Evolutionary conservation across 2,113 vertebrate genomes (phyloP).

Genomic region (Fregata magnificens): DNA sequence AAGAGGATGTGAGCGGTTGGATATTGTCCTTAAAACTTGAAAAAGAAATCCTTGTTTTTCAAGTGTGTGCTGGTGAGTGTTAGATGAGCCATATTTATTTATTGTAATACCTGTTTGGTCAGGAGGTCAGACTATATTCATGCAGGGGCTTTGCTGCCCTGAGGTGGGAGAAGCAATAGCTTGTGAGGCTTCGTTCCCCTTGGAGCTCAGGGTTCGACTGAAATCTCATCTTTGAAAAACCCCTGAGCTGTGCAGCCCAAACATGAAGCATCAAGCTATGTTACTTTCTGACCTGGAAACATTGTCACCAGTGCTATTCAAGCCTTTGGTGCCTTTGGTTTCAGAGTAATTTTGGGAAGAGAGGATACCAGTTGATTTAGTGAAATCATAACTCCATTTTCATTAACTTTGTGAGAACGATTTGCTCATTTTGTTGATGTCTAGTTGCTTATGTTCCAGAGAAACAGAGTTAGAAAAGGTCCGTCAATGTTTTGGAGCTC

Average conservation of each 20-base stretch:
- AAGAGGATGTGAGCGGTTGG: rapidly evolving
- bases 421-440: neutral
- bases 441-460: neutral
- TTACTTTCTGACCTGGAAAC: neutral
- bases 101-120: neutral
- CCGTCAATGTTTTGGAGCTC: neutral
- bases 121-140: neutral
- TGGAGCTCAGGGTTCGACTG: rapidly evolving
- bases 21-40: neutral
- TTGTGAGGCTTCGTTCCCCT: neutral
- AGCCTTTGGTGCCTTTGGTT: neutral
- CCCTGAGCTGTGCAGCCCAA: neutral
- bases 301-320: neutral
- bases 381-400: neutral
- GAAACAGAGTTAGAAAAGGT: neutral
- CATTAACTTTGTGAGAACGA: neutral
- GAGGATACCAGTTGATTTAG: neutral
- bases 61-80: neutral
- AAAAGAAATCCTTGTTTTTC: neutral
- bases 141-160: neutral
- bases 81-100: neutral
- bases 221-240: neutral
- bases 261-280: neutral
- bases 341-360: neutral
- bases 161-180: neutral